Evolutionary conservation across 2,113 vertebrate species (phyloP).

Genomic region (Carassius carassius): DNA sequence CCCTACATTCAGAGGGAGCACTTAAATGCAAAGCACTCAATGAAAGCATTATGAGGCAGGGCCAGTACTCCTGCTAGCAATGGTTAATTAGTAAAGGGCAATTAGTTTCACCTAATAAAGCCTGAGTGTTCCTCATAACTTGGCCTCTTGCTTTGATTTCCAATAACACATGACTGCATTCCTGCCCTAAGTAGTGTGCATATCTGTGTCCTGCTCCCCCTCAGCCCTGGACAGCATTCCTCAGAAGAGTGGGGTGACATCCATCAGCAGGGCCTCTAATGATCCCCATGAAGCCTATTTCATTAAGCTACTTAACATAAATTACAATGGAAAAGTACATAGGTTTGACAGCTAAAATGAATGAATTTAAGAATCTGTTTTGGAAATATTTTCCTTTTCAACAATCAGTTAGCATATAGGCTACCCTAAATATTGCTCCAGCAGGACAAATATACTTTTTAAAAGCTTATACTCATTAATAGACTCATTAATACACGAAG

Average conservation of each 20-base stretch:
- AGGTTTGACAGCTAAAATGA: no score
- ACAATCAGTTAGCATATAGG: background rate
- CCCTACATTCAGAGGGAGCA: constrained; percentile 40
- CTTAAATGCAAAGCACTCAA: constrained; percentile 21
- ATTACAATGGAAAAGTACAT: background rate
- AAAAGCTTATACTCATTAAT: background rate
- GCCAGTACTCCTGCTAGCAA: background rate
- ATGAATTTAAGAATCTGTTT: no score
- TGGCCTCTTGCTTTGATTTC: constrained; percentile 54
- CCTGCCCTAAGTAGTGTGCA: constrained; percentile 51
- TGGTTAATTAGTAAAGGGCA: constrained; percentile 23
- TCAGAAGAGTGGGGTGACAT: constrained; percentile 42
- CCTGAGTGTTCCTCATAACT: constrained; percentile 34
- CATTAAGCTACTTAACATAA: constrained; percentile 16
- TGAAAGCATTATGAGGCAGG: constrained; percentile 36
- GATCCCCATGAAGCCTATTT: constrained; percentile 1
- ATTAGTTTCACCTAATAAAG: constrained; percentile 42
- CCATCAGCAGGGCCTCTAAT: constrained; percentile 5
- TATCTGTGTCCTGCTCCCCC: constrained; percentile 33
- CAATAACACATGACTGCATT: constrained; percentile 57
- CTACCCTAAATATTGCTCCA: background rate
- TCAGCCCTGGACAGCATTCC: constrained; percentile 29
- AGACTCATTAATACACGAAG: background rate
- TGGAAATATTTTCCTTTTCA: no score
- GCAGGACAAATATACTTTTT: background rate